Base-by-base conservation (phyloP, 2,113 vertebrate genomes). In the Balaeniceps rex region DNA sequence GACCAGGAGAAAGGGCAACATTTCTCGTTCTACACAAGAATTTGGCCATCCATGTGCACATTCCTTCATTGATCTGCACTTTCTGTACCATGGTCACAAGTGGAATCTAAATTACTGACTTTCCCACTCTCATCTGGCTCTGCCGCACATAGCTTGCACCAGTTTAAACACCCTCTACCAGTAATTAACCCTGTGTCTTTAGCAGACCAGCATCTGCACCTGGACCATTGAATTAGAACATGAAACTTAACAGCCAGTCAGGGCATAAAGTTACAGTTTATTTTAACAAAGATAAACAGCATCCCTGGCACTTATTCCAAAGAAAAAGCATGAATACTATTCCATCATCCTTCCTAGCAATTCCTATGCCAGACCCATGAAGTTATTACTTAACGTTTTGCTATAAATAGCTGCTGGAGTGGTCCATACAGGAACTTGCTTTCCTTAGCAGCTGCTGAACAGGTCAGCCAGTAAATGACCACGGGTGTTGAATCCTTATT, bases 221-320 rank as follows among this genome's bases (percentile, higher is more conserved):
- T 76, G 57, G 72, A 74, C 88, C 87, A 71, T 24, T 75, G 55
- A 88, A 91, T 60, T 84, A 96, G 90, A 95, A 87, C 24, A 76
- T 28, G 33, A 91, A 87, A 52, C 33, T 72, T 85, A 93, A 69
- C 57, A 66, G 78, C 61, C 82, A 90, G 66, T 76, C 44, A 69
- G 54, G 74, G 71, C 93, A 58, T 88, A 76, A 91, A 90, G 71
- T 58, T 88, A 69, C 80, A 33, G 80, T 87, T 90, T 96, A 76
- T 65, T 96, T 80, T 74, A 92, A 90, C n/a, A 76, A 94, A 91
- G 91, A 81, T 55, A 96, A 97, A 92, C 87, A 95, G 58, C 55
- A 90, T 92, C 74, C 18, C 84, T 77, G 81, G 52, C 18, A 2
- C 68, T 90, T 91, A 85, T 76, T 87, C 81, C 40, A 86, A 94